phyloP scores from a whole-genome alignment of 2,797 vertebrate species.

The Argyrosomus regius region DNA sequence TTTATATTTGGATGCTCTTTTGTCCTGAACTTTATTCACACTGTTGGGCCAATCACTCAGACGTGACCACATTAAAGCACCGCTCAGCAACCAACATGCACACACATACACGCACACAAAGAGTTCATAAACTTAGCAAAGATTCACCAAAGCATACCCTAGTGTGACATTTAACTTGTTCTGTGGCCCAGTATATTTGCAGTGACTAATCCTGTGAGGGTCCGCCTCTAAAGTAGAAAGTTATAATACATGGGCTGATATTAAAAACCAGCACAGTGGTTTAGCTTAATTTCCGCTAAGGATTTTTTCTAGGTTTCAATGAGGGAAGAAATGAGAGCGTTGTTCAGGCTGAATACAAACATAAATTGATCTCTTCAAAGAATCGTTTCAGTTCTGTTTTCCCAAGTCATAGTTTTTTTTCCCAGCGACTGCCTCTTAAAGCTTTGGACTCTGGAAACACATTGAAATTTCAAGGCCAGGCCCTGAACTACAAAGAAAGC shows the following conservation, averaged over 20 bases:
- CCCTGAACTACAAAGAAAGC: constrained; percentile 36
- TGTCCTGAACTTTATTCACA: constrained; percentile 61
- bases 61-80: constrained; percentile 60
- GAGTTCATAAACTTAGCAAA: constrained; percentile 33
- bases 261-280: constrained; percentile 34
- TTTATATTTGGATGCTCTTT: constrained; percentile 64
- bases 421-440: constrained; percentile 26
- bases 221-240: constrained; percentile 27
- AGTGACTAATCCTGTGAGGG: constrained; percentile 40
- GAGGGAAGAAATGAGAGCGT: constrained; percentile 19
- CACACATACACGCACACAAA: background rate
- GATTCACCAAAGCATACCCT: constrained; percentile 28
- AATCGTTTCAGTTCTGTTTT: constrained; percentile 43
- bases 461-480: constrained; percentile 40
- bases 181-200: constrained; percentile 43
- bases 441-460: constrained; percentile 21
- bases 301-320: constrained; percentile 9
- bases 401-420: constrained; percentile 34
- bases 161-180: constrained; percentile 48
- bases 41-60: constrained; percentile 50
- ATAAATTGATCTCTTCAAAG: constrained; percentile 39
- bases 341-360: constrained; percentile 52
- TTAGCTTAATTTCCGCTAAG: constrained; percentile 32
- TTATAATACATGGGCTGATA: constrained; percentile 37
- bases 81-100: constrained; percentile 29